These are phyloP conservation scores for Dyspetes luteomarginatus DNA, from an alignment of 2,888 invertebrate species.

Conservation along the genomic window DNA sequence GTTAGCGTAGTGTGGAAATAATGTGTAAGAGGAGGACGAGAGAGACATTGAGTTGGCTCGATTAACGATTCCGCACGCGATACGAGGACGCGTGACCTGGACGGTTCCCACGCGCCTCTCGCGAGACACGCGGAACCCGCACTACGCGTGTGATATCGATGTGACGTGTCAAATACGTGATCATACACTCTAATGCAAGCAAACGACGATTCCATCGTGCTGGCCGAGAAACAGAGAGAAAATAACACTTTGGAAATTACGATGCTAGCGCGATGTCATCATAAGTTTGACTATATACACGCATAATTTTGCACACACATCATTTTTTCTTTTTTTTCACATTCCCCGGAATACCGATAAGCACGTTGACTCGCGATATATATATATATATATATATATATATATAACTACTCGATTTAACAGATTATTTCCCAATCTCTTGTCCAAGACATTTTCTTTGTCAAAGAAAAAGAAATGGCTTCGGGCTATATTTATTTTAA, in stretches of 20 bases:
- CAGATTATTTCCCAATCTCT: not conserved
- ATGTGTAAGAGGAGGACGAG: constrained; percentile 28
- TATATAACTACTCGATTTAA: not conserved
- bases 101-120: constrained; percentile 80
- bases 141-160: constrained; percentile 73
- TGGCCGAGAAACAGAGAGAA: constrained; percentile 8
- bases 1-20: constrained; percentile 35
- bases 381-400: constrained; percentile 6
- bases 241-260: constrained; percentile 73
- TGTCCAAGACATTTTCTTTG: not conserved
- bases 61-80: constrained; percentile 80
- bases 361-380: constrained; percentile 34
- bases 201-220: not conserved
- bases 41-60: constrained; percentile 65
- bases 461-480: not conserved
- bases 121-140: constrained; percentile 77
- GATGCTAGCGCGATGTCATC: constrained; percentile 65
- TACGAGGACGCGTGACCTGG: constrained; percentile 80
- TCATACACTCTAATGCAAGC: constrained; percentile 78
- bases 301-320: constrained; percentile 4
- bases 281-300: constrained; percentile 41
- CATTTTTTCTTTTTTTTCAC: constrained; percentile 14
- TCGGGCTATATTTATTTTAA: too few relatives aligned
- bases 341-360: constrained; percentile 61
- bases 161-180: constrained; percentile 80